Percentiles rank a stretch among this genome's conserved stretches.
These are phyloP conservation scores for Neodontobutis hainanensis DNA, from an alignment of 2,113 vertebrate genomes.

Conservation along the genomic window DNA sequence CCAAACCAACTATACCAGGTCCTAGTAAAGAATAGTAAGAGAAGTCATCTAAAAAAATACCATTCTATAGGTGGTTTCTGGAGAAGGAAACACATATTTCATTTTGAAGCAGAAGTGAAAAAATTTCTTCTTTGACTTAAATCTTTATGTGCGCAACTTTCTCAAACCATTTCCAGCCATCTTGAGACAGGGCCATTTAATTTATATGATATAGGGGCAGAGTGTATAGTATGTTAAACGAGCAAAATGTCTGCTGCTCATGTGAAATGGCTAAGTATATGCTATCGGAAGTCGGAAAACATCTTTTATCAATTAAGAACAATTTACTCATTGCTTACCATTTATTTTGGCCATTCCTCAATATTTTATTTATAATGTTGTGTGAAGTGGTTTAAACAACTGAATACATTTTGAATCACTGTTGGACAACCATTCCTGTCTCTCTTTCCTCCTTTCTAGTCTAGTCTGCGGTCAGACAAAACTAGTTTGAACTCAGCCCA, in stretches of 20 bases:
- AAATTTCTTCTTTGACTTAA: background rate
- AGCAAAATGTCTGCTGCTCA: background rate
- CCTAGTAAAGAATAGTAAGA: background rate
- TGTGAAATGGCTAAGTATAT: too few relatives aligned
- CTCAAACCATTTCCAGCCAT: background rate
- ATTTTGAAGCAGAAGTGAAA: background rate
- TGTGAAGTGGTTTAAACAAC: too few relatives aligned
- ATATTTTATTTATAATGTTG: too few relatives aligned
- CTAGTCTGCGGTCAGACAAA: too few relatives aligned
- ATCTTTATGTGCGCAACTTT: background rate
- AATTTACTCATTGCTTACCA: too few relatives aligned
- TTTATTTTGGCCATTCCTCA: too few relatives aligned
- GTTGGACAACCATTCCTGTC: too few relatives aligned
- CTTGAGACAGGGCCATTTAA: background rate
- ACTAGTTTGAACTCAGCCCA: too few relatives aligned
- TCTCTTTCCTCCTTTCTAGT: too few relatives aligned
- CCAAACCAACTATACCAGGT: background rate
- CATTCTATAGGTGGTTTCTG: background rate
- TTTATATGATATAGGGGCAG: background rate
- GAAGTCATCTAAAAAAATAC: background rate
- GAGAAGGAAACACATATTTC: background rate
- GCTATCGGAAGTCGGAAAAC: background rate
- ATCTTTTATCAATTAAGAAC: too few relatives aligned
- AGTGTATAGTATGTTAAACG: background rate
- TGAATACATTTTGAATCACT: too few relatives aligned